These are phyloP conservation scores for Caenorhabditis auriculariae DNA, from an alignment of 2,888 invertebrate genomes.

Conservation along the genomic window DNA sequence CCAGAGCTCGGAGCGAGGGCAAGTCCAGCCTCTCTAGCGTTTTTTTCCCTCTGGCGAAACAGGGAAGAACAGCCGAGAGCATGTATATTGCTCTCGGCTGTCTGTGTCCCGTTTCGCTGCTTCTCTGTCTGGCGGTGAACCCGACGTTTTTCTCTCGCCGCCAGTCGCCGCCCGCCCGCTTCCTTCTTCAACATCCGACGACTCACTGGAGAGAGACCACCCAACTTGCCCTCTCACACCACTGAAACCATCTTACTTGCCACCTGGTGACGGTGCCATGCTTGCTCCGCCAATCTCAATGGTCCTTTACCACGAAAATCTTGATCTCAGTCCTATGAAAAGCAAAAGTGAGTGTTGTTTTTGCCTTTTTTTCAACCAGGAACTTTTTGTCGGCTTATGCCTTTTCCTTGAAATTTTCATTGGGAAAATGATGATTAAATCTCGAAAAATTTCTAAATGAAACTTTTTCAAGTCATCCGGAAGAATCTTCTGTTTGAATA, in stretches of 20 bases:
- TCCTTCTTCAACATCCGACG: background rate
- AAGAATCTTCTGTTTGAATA: too few species aligned
- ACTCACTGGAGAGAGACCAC: slow-evolving; percentile 1
- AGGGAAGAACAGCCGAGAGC: too few species aligned
- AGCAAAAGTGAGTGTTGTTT: slow-evolving; percentile 32
- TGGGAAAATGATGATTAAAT: background rate
- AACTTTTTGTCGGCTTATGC: too few species aligned
- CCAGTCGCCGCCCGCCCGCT: background rate
- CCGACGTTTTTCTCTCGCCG: background rate
- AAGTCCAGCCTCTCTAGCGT: too few species aligned
- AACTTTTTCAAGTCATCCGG: background rate
- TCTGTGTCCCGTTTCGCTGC: background rate
- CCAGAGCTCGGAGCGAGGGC: too few species aligned
- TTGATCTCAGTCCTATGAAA: slow-evolving; percentile 21
- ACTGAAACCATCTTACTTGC: too few species aligned
- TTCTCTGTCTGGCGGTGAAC: background rate
- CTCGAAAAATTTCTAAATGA: background rate
- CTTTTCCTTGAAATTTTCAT: too few species aligned
- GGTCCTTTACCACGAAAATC: slow-evolving; percentile 39
- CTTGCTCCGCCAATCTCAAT: slow-evolving; percentile 39
- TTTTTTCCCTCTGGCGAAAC: too few species aligned
- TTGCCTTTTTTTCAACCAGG: too few species aligned
- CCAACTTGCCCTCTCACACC: slow-evolving; percentile 9
- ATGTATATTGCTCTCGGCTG: too few species aligned
- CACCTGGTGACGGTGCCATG: too few species aligned